Conservation (phyloP, 2,888 invertebrate species). For the Drosophila pseudotalamancana region DNA sequence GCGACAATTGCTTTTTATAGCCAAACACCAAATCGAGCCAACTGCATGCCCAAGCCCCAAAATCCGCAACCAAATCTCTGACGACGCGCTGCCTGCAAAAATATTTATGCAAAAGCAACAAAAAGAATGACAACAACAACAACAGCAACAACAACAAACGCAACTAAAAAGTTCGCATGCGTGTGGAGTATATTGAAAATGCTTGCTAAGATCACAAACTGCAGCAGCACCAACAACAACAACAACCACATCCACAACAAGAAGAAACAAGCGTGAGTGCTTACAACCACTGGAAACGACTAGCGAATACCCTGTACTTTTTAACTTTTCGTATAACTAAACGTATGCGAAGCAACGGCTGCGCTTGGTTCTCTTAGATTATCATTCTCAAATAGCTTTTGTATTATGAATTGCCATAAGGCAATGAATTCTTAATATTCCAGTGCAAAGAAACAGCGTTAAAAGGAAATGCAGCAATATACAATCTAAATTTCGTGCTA, state of each 20-base stretch:
- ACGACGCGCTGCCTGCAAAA: conserved; percentile 60
- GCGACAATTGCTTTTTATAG: conserved; percentile 81
- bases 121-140: conserved; percentile 33
- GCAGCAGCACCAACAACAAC: conserved; percentile 29
- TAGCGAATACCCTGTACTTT: conserved; percentile 10
- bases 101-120: conserved; percentile 78
- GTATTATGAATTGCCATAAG: too few relatives aligned
- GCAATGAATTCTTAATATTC: too few relatives aligned
- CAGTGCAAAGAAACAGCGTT: too few relatives aligned
- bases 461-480: too few relatives aligned
- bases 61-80: conserved; percentile 59
- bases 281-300: background rate
- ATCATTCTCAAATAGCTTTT: background rate
- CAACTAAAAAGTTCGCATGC: conserved; percentile 60
- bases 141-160: conserved; percentile 39
- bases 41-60: conserved; percentile 53
- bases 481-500: too few relatives aligned
- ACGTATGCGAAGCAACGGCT: too few relatives aligned
- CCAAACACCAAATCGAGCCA: conserved; percentile 25
- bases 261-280: conserved; percentile 16
- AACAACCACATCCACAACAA: conserved; percentile 19
- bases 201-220: conserved; percentile 49
- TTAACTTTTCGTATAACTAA: too few relatives aligned
- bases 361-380: too few relatives aligned
- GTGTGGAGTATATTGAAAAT: conserved; percentile 49